phyloP scores from a whole-genome alignment of 2,113 vertebrate genomes.

The Mormoops blainvillei region DNA sequence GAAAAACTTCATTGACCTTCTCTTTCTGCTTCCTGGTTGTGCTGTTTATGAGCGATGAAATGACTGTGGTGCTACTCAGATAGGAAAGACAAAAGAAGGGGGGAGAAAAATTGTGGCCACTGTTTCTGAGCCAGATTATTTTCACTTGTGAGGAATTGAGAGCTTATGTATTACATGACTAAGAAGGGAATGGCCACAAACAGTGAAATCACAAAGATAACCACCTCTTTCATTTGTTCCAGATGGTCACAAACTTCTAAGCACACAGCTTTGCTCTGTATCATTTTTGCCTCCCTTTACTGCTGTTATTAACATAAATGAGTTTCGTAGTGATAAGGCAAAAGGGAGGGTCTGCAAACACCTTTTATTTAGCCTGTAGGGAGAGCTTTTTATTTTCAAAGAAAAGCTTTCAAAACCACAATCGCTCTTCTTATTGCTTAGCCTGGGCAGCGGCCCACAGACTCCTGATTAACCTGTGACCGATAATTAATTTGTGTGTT shows the following conservation, averaged over 20 bases:
- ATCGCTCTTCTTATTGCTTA: not conserved
- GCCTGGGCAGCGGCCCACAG: not conserved
- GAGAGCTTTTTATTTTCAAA: constrained; percentile 9
- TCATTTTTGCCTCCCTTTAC: not conserved
- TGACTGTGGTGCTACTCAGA: not conserved
- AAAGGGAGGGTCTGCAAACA: not conserved
- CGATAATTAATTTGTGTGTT: not conserved
- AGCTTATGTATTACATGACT: constrained; percentile 27
- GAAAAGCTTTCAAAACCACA: not conserved
- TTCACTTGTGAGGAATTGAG: not conserved
- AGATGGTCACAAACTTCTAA: not conserved
- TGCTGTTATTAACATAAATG: not conserved
- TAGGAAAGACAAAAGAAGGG: not conserved
- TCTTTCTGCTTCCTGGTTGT: not conserved
- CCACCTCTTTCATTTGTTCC: not conserved
- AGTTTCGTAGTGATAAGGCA: not conserved
- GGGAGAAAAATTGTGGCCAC: not conserved
- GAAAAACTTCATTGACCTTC: not conserved
- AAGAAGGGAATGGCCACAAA: not conserved
- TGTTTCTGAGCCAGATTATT: not conserved
- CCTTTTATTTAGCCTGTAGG: not conserved
- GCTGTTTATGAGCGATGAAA: not conserved
- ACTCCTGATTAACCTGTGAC: not conserved
- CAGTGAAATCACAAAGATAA: not conserved
- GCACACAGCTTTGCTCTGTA: not conserved